phyloP scores from a whole-genome alignment of 2,888 invertebrate species.

The Eremobia ochroleuca region DNA sequence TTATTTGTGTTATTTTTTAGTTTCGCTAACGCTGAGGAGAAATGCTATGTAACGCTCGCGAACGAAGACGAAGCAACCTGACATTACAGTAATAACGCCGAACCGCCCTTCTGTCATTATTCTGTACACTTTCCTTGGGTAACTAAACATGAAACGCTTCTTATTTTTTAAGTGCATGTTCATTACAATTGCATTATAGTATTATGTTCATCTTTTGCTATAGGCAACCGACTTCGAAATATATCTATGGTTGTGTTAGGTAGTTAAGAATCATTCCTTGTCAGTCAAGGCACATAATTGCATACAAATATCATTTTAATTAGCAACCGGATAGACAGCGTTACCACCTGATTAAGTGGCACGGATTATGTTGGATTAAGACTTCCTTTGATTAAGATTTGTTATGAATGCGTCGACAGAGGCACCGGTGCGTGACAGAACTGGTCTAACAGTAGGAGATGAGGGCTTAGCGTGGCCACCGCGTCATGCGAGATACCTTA shows the following conservation, averaged over 20 bases:
- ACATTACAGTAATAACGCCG: slow-evolving; percentile 89
- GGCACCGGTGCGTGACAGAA: slow-evolving; percentile 74
- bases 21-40: slow-evolving; percentile 83
- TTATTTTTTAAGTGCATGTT: slow-evolving; percentile 79
- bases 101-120: slow-evolving; percentile 89
- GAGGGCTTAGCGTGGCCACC: slow-evolving; percentile 61
- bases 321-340: slow-evolving; percentile 65
- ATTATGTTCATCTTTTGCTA: slow-evolving; percentile 58
- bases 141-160: slow-evolving; percentile 81
- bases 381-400: slow-evolving; percentile 73
- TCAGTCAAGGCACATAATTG: slow-evolving; percentile 51
- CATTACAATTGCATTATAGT: slow-evolving; percentile 78
- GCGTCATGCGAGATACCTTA: slow-evolving; percentile 71
- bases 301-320: slow-evolving; percentile 65
- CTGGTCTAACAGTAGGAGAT: slow-evolving; percentile 72
- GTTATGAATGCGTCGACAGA: slow-evolving; percentile 65
- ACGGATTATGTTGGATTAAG: slow-evolving; percentile 72
- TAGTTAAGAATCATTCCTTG: slow-evolving; percentile 51
- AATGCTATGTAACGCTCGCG: slow-evolving; percentile 88
- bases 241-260: slow-evolving; percentile 40
- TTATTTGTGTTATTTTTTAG: slow-evolving; percentile 89
- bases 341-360: slow-evolving; percentile 69
- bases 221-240: slow-evolving; percentile 48
- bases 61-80: slow-evolving; percentile 87
- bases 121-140: slow-evolving; percentile 86